These are phyloP conservation scores for Myathropa florea DNA, from an alignment of 2,888 invertebrate species.

Conservation along the genomic window DNA sequence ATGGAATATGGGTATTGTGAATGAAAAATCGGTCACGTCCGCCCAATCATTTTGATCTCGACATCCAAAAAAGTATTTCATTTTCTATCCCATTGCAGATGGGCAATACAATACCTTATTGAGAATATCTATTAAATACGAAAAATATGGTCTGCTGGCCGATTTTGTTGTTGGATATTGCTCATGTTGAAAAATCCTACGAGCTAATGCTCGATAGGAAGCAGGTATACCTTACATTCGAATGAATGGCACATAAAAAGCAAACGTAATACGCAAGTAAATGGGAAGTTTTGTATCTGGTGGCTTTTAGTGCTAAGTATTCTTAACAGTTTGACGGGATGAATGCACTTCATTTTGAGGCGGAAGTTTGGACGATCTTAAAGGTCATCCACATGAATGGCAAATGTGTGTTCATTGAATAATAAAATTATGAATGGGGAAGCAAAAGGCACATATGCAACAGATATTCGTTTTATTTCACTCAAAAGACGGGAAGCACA, in stretches of 20 bases:
- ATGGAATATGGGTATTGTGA: slow-evolving; percentile 3
- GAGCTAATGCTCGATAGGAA: neutral
- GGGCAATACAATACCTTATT: neutral
- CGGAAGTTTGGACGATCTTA: neutral
- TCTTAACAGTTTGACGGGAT: neutral
- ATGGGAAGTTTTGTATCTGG: neutral
- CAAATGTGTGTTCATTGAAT: neutral
- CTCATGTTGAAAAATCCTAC: neutral
- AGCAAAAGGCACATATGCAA: too few relatives aligned
- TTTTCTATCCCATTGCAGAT: slow-evolving; percentile 13
- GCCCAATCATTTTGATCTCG: slow-evolving; percentile 39
- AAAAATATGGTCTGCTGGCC: slow-evolving; percentile 8
- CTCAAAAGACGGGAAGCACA: too few relatives aligned
- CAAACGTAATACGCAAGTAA: neutral
- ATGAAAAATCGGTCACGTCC: slow-evolving; percentile 50
- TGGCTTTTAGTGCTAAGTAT: neutral
- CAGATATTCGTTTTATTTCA: too few relatives aligned
- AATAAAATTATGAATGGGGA: too few relatives aligned
- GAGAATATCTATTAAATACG: slow-evolving; percentile 24
- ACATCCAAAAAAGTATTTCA: slow-evolving; percentile 13
- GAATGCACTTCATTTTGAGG: neutral
- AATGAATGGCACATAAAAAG: neutral
- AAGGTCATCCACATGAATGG: neutral
- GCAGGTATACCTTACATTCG: neutral
- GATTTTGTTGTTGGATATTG: neutral